A percentile compares a stretch with the other conserved stretches of the same genome.
Evolutionary conservation across 2,113 vertebrate genomes (phyloP).

Genomic region (Clupea harengus): DNA sequence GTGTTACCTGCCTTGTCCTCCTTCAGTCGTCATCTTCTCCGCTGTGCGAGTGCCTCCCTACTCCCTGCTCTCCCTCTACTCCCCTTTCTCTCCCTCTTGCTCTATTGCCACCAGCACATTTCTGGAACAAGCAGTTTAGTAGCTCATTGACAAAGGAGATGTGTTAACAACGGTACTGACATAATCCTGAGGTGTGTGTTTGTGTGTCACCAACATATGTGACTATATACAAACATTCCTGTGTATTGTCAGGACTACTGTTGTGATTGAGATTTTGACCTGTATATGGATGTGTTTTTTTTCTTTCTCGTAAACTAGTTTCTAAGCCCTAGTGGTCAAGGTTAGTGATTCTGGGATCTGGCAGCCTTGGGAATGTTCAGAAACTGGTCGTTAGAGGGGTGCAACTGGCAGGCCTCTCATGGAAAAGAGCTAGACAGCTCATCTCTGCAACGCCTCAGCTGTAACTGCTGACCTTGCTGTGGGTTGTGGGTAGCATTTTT

Average conservation of each 20-base stretch:
- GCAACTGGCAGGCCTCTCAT: not conserved
- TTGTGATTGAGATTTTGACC: not conserved
- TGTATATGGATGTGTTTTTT: too few relatives aligned
- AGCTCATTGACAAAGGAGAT: not conserved
- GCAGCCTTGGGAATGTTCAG: not conserved
- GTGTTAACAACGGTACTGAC: not conserved
- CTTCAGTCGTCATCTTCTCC: slow-evolving; percentile 27
- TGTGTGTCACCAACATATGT: not conserved
- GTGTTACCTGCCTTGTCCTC: slow-evolving; percentile 41
- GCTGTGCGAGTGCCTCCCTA: slow-evolving; percentile 18
- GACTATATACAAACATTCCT: not conserved
- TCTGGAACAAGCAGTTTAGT: not conserved
- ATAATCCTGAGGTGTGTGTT: not conserved
- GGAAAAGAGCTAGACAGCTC: not conserved
- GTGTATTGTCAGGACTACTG: not conserved
- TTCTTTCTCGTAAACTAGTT: too few relatives aligned
- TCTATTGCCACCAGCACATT: not conserved
- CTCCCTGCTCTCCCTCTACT: slow-evolving; percentile 24
- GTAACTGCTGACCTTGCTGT: not conserved
- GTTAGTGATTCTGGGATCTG: not conserved
- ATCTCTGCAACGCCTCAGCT: not conserved
- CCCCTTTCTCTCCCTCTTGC: not conserved
- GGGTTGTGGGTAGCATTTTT: not conserved
- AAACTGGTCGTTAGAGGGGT: not conserved
- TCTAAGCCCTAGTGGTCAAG: not conserved